A percentile compares a stretch with the other conserved stretches of the same genome.
phyloP scores from a whole-genome alignment of 2,797 vertebrate species.

The Muraenolepis orangiensis region DNA sequence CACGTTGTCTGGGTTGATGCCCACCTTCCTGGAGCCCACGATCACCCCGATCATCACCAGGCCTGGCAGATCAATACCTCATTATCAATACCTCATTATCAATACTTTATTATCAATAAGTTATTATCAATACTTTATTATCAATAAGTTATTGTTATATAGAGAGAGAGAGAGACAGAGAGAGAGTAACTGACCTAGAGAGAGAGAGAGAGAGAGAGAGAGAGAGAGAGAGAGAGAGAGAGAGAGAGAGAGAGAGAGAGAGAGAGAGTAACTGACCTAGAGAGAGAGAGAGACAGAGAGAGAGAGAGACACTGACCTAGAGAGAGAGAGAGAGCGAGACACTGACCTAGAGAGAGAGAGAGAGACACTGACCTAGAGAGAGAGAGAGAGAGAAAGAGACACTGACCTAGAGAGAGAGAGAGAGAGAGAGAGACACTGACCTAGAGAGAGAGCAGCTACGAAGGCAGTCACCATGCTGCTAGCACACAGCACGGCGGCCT shows the following conservation, averaged over 20 bases:
- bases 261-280: too few relatives aligned
- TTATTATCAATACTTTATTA: too few relatives aligned
- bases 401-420: not conserved
- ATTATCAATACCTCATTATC: too few relatives aligned
- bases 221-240: too few relatives aligned
- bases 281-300: not conserved
- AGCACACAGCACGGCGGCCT: slow-evolving; percentile 86
- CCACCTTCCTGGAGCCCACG: slow-evolving; percentile 83
- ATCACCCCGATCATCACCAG: slow-evolving; percentile 90
- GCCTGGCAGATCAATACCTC: slow-evolving; percentile 35
- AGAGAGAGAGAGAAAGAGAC: not conserved
- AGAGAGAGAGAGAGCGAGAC: not conserved
- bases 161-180: not conserved
- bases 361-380: too few relatives aligned
- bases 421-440: slow-evolving; percentile 54
- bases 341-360: not conserved
- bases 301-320: not conserved
- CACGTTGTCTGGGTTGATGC: slow-evolving; percentile 94
- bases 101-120: too few relatives aligned
- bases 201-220: too few relatives aligned
- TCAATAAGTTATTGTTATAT: too few relatives aligned
- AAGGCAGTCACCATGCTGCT: slow-evolving; percentile 93
- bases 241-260: too few relatives aligned
- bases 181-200: not conserved
- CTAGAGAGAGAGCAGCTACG: slow-evolving; percentile 87